Base-by-base conservation (phyloP, 2,113 vertebrate species). In the Rhea pennata region DNA sequence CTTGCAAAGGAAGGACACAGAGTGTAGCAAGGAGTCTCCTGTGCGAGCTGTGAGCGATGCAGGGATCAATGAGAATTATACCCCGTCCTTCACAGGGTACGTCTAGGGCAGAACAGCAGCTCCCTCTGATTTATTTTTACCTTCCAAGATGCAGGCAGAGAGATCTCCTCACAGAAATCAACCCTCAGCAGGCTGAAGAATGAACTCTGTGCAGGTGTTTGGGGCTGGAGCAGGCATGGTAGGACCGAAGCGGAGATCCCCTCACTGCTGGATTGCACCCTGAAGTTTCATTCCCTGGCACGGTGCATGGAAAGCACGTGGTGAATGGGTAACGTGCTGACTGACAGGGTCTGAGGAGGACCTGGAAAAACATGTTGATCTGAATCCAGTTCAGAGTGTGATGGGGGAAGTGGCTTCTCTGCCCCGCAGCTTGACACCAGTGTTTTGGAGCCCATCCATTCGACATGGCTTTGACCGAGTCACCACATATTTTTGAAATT, bases 11-110 rank as follows among this genome's bases (percentile, higher is more conserved):
- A 77, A 74, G 79, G 89, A 77, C 84, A 51, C 8, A 0, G 29
- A 73, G 9, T 48, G 23, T 59, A 92, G 86, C 5, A 40, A 27
- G 5, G 31, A 73, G 22, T 16, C 64, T 77, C 81, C 76, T n/a
- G 15, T 1, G 3, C 23, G 31, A 9, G 12, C 26, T 54, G n/a
- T 2, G 8, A 72, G 12, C 0, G 1, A 36, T 29, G 3, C 5
- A 40, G 79, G 44, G 36, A 76, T n/a, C 0, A 0, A 31, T 15
- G 40, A 67, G 46, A 73, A 50, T 59, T 73, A 36, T 0, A 0
- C 12, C 71, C 23, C 2, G 1, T 40, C 2, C 3, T 31, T 40
- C 33, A 4, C 5, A 56, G 84, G 54, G 12, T 23, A 15, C 27
- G 64, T 36, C 15, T 64, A n/a, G 67, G 66, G 24, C 23, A 70